A percentile compares a stretch with the other conserved stretches of the same genome.
phyloP scores from a whole-genome alignment of 2,797 vertebrate species.

The Alca torda region DNA sequence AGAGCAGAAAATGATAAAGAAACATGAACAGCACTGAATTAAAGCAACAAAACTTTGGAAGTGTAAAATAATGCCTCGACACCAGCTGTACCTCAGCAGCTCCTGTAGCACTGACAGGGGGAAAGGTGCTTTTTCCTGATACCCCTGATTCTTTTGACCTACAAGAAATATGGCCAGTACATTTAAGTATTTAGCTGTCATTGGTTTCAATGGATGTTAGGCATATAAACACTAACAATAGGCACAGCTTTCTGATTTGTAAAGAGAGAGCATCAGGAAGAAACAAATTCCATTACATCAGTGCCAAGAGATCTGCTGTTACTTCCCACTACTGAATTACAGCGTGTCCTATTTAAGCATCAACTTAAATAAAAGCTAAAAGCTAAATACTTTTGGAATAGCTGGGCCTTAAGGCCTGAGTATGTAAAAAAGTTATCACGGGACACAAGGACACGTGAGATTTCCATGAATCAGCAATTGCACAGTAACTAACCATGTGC shows the following conservation, averaged over 20 bases:
- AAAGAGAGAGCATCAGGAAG: background rate
- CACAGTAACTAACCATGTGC: background rate
- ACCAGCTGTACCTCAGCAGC: background rate
- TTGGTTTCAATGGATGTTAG: background rate
- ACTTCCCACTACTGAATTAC: background rate
- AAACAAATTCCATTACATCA: background rate
- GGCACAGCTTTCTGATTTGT: background rate
- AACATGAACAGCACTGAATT: background rate
- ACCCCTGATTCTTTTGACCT: background rate
- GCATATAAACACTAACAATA: background rate
- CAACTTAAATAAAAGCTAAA: background rate
- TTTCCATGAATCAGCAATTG: background rate
- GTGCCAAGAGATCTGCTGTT: background rate
- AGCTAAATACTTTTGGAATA: background rate
- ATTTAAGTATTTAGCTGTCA: background rate
- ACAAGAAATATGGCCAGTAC: background rate
- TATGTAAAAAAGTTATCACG: background rate
- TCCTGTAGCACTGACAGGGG: background rate
- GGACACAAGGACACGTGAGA: background rate
- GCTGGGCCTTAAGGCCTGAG: background rate
- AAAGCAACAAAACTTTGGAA: background rate
- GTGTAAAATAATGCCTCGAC: background rate
- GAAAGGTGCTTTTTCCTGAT: background rate
- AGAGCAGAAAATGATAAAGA: background rate
- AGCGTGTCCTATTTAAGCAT: background rate